These are phyloP conservation scores for Osmerus eperlanus DNA, from an alignment of 2,113 vertebrate genomes.

Conservation along the genomic window DNA sequence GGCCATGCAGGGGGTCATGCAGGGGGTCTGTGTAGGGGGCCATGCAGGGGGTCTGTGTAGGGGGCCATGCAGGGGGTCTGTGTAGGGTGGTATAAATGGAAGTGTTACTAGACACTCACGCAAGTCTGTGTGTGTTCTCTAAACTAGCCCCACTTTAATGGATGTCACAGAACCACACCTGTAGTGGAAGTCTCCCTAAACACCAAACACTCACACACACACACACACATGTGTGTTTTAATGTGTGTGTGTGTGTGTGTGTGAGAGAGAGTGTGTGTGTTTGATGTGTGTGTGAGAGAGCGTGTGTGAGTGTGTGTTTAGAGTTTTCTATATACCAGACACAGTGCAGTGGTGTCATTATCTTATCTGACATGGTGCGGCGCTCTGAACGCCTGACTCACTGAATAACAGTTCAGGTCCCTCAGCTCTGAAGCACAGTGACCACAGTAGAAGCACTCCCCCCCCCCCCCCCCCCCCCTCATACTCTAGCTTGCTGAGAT, in stretches of 20 bases:
- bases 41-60: too few species aligned
- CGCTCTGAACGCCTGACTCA: too few species aligned
- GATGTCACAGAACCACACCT: neutral
- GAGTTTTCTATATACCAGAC: too few species aligned
- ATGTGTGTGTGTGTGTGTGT: too few species aligned
- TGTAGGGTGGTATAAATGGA: constrained; percentile 16
- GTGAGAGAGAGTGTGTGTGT: too few species aligned
- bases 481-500: too few species aligned
- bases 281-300: too few species aligned
- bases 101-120: constrained; percentile 25
- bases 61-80: neutral
- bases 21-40: too few species aligned
- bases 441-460: neutral
- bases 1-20: neutral
- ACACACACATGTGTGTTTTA: constrained; percentile 3
- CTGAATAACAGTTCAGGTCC: too few species aligned
- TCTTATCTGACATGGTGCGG: too few species aligned
- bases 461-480: neutral
- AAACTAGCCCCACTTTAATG: constrained; percentile 10
- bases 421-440: neutral
- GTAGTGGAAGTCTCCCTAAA: constrained; percentile 10
- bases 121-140: neutral
- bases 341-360: too few species aligned
- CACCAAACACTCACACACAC: constrained; percentile 19
- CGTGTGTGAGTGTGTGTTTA: too few species aligned